Percentiles rank a stretch among this genome's conserved stretches.
These are phyloP conservation scores for Channallabes apus DNA, from an alignment of 2,797 vertebrate genomes.

Conservation along the genomic window DNA sequence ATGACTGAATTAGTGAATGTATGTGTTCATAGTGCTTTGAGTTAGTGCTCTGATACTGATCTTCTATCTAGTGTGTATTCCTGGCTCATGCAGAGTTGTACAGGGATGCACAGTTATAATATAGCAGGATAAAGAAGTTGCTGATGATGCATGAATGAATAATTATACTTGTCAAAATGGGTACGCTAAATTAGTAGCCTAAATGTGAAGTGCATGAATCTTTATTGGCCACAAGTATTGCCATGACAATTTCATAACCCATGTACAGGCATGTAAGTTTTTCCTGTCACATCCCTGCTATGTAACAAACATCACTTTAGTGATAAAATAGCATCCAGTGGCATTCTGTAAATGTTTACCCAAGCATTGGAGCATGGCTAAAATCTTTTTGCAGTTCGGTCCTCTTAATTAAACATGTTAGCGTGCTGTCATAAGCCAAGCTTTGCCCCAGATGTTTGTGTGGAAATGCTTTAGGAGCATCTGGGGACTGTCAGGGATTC, in stretches of 20 bases:
- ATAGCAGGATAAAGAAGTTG: not conserved
- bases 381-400: constrained; percentile 39
- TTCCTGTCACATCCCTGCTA: constrained; percentile 20
- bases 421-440: constrained; percentile 31
- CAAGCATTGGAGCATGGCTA: constrained; percentile 5
- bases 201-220: constrained; percentile 8
- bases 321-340: not conserved
- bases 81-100: not conserved
- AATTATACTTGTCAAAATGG: constrained; percentile 4
- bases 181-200: constrained; percentile 4
- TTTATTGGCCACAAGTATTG: constrained; percentile 21
- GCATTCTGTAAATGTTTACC: constrained; percentile 6
- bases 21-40: not conserved
- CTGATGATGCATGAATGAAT: not conserved
- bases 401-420: constrained; percentile 46
- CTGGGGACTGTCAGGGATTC: constrained; percentile 33
- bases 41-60: not conserved
- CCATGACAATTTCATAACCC: constrained; percentile 39
- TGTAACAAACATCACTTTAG: constrained; percentile 7
- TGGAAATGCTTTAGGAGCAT: constrained; percentile 40
- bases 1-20: not conserved
- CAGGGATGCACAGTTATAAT: not conserved
- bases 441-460: constrained; percentile 21
- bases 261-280: not conserved
- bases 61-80: not conserved